Evolutionary conservation across 1,140 invertebrate genomes (phyloP).

Genomic region (Pseudomyrmex cubaensis): DNA sequence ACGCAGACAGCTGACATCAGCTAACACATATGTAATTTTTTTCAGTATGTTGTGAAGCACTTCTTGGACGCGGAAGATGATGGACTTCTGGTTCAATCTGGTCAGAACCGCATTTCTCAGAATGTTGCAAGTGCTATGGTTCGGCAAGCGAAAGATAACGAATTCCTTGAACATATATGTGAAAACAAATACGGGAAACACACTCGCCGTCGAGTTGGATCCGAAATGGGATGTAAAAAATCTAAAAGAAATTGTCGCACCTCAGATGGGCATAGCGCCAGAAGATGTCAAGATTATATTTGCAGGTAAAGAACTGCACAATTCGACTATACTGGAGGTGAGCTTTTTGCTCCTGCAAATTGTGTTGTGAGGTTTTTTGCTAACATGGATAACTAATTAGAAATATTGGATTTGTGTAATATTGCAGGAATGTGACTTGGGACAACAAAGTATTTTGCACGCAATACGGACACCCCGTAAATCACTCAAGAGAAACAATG

Average conservation of each 20-base stretch:
- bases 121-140: conserved; percentile 88
- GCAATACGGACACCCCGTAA: conserved; percentile 87
- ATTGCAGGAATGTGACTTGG: conserved; percentile 92
- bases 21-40: too few relatives aligned
- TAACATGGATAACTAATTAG: neutral
- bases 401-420: conserved; percentile 42
- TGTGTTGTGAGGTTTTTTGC: neutral
- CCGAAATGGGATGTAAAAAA: conserved; percentile 91
- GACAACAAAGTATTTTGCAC: conserved; percentile 92
- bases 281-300: conserved; percentile 94
- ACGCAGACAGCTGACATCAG: too few relatives aligned
- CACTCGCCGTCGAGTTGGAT: conserved; percentile 89
- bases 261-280: conserved; percentile 88
- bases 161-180: conserved; percentile 90
- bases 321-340: conserved; percentile 90
- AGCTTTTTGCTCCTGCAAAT: neutral
- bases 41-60: too few relatives aligned
- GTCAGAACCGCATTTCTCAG: conserved; percentile 86
- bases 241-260: conserved; percentile 90
- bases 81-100: conserved; percentile 87
- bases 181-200: conserved; percentile 90
- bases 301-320: conserved; percentile 92
- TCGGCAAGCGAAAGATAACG: conserved; percentile 86
- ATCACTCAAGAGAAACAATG: conserved; percentile 70
- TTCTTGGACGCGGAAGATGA: conserved; percentile 65